phyloP scores from a whole-genome alignment of 2,113 vertebrate genomes.

The Lycaon pictus region DNA sequence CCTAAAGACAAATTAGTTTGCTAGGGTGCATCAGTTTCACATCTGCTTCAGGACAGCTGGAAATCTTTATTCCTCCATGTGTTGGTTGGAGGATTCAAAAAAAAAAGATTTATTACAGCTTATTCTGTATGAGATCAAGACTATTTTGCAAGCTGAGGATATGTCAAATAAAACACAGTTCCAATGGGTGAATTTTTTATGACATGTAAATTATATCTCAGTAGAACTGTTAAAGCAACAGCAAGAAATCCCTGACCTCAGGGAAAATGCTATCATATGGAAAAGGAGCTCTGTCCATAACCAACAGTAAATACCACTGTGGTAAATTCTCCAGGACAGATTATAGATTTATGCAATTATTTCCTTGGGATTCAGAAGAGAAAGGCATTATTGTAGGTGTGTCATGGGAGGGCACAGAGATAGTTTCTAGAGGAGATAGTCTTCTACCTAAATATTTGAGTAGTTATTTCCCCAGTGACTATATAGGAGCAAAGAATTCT shows the following conservation, averaged over 20 bases:
- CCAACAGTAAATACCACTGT: not conserved
- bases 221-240: not conserved
- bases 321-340: not conserved
- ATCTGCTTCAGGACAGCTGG: not conserved
- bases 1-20: not conserved
- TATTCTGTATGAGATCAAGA: not conserved
- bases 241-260: not conserved
- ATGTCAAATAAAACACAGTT: not conserved
- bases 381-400: not conserved
- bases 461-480: not conserved
- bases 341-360: not conserved
- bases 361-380: not conserved
- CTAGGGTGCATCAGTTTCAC: not conserved
- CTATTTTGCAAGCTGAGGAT: not conserved
- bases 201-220: not conserved
- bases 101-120: not conserved
- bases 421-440: not conserved
- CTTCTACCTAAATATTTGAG: not conserved
- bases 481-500: not conserved
- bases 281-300: not conserved
- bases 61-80: not conserved
- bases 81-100: not conserved
- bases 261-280: not conserved
- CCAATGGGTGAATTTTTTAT: not conserved
- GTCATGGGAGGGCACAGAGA: not conserved